Conservation (phyloP, 2,113 vertebrate species). For the Apistogramma diplotaenia region DNA sequence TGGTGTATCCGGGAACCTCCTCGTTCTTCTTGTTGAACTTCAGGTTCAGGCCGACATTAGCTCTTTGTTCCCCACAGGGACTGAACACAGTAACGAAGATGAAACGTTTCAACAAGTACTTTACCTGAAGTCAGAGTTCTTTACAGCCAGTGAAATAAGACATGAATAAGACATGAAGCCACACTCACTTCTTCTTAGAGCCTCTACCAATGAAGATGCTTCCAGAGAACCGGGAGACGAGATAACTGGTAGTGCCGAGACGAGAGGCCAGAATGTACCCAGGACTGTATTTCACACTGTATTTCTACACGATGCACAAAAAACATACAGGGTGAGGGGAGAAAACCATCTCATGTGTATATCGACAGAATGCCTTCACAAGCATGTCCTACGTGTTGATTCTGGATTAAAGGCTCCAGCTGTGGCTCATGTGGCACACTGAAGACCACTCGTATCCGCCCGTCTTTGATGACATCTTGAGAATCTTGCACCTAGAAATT, state of each 20-base stretch:
- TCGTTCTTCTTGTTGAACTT: slow-evolving; percentile 99
- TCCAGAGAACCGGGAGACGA: slow-evolving; percentile 98
- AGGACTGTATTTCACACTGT: slow-evolving; percentile 95
- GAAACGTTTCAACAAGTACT: neutral
- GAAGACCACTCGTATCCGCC: slow-evolving; percentile 93
- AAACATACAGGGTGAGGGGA: accelerated
- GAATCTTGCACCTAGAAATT: slow-evolving; percentile 88
- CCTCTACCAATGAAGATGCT: slow-evolving; percentile 98
- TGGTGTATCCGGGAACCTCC: slow-evolving; percentile 97
- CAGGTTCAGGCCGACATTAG: slow-evolving; percentile 93
- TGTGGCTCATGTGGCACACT: slow-evolving; percentile 91
- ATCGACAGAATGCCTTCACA: neutral
- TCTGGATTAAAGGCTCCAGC: slow-evolving; percentile 91
- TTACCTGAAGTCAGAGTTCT: neutral
- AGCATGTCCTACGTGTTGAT: slow-evolving; percentile 89
- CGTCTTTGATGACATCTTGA: slow-evolving; percentile 89
- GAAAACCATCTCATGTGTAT: accelerated
- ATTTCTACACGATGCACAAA: slow-evolving; percentile 81
- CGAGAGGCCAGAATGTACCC: slow-evolving; percentile 94
- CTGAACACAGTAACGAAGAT: slow-evolving; percentile 63
- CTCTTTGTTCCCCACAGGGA: slow-evolving; percentile 94
- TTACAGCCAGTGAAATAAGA: neutral
- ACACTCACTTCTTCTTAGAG: slow-evolving; percentile 91
- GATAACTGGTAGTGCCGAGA: slow-evolving; percentile 92
- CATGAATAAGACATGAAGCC: neutral